Evolutionary conservation across 2,113 vertebrate species (phyloP).

Genomic region (Clarias macrocephalus): DNA sequence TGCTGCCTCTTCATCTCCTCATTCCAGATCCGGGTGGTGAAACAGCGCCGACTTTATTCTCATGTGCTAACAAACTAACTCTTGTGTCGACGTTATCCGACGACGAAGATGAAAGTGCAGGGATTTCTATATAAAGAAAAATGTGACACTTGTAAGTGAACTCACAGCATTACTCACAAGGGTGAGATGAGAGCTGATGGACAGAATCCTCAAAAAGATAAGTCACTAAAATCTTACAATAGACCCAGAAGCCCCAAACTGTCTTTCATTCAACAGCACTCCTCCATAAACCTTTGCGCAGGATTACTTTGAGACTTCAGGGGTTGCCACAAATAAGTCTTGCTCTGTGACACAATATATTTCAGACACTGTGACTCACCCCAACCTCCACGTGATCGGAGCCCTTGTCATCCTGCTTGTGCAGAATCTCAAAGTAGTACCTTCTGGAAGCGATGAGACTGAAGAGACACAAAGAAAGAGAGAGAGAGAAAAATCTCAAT

Average conservation of each 20-base stretch:
- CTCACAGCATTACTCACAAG: neutral
- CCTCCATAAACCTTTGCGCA: neutral
- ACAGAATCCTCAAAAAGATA: neutral
- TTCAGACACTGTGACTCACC: constrained; percentile 75
- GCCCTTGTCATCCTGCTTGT: constrained; percentile 95
- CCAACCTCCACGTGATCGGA: constrained; percentile 97
- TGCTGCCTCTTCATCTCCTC: constrained; percentile 1
- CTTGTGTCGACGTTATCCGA: neutral
- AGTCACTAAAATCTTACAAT: neutral
- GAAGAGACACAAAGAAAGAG: constrained; percentile 24
- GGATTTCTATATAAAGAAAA: neutral
- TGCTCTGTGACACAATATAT: neutral
- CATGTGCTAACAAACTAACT: neutral
- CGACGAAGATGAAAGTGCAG: neutral
- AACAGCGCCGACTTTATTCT: neutral
- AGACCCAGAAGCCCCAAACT: neutral
- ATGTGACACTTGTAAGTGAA: neutral
- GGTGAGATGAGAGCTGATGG: neutral
- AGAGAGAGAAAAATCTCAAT: constrained; percentile 15
- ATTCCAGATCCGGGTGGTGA: neutral
- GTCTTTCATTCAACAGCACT: neutral
- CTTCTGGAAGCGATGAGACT: constrained; percentile 90
- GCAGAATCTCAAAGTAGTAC: constrained; percentile 97
- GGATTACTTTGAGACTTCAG: constrained; percentile 1
- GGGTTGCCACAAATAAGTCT: constrained; percentile 5